Base-by-base conservation (phyloP, 2,888 invertebrate species). In the Drosophila monieri region DNA sequence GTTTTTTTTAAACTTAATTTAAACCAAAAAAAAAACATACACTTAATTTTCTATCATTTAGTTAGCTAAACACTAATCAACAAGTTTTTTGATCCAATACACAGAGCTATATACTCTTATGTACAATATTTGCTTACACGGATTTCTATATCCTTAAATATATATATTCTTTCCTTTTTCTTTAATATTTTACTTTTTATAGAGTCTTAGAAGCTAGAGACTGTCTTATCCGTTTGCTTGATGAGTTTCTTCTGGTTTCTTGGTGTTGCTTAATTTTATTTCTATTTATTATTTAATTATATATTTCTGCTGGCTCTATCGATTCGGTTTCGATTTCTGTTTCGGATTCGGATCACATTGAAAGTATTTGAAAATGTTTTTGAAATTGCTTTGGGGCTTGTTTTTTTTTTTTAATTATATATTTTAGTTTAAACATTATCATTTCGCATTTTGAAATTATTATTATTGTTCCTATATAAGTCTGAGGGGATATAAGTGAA, bases 401-500 rank as follows among this genome's bases (percentile, higher is more conserved):
- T 32, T n/a, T 9, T 61, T 53, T 52, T 48, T 46, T 66, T 30
- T 15, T 23, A 39, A 35, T 46, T 44, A 12, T 14, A 39, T 39
- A 25, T 43, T 21, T 57, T 23, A 14, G 35, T 44, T 54, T 9
- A 27, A 30, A 27, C 14, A 41, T 43, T 54, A 37, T 60, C 32
- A 27, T 44, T 35, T 56, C 51, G 25, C 41, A 37, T 54, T n/a
- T 44, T 35, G 52, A 64, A 64, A 60, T 51, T 30, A 64, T 64
- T 64, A 73, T 78, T 80, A 70, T 76, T 79, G 73, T 75, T 67
- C 66, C 80, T 81, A 81, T 66, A 61, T 73, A 80, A 81, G 73
- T 81, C 80, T 77, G 62, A 43, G 69, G 81, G 79, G 72, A 78
- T 68, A 70, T 74, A 66, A 76, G 71, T 80, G 80, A 81, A 78